phyloP scores from a whole-genome alignment of 2,797 vertebrate species.

The Poeciliopsis paucimaculata region DNA sequence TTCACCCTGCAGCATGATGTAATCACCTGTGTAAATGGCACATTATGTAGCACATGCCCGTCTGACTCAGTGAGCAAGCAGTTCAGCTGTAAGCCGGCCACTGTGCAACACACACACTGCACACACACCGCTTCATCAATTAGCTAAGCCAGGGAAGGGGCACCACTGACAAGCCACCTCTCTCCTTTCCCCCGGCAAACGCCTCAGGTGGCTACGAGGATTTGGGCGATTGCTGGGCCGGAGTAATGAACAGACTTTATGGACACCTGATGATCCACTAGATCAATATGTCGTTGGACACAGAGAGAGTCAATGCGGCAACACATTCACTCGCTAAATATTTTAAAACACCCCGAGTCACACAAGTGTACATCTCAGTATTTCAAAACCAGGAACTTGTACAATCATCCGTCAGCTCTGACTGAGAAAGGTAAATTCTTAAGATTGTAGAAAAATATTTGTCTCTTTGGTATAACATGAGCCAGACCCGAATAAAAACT shows the following conservation, averaged over 20 bases:
- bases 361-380: neutral
- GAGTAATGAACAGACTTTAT: constrained; percentile 48
- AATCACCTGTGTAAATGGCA: constrained; percentile 15
- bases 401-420: constrained; percentile 31
- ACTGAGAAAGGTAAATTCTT: constrained; percentile 10
- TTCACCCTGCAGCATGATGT: neutral
- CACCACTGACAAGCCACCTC: constrained; percentile 17
- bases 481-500: neutral
- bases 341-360: constrained; percentile 8
- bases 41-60: constrained; percentile 9
- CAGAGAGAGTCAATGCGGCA: constrained; percentile 2
- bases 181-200: neutral
- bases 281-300: constrained; percentile 35
- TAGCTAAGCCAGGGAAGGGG: constrained; percentile 7
- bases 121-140: constrained; percentile 23
- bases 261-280: constrained; percentile 30
- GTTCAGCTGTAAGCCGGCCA: constrained; percentile 10
- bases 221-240: constrained; percentile 47
- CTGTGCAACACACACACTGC: neutral
- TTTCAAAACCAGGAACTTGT: constrained; percentile 7
- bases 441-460: constrained; percentile 1
- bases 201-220: constrained; percentile 24
- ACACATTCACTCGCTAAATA: constrained; percentile 8
- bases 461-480: neutral
- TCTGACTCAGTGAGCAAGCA: constrained; percentile 23